Base-by-base conservation (phyloP, 1,140 invertebrate species). In the Lepidotrigona ventralis region DNA sequence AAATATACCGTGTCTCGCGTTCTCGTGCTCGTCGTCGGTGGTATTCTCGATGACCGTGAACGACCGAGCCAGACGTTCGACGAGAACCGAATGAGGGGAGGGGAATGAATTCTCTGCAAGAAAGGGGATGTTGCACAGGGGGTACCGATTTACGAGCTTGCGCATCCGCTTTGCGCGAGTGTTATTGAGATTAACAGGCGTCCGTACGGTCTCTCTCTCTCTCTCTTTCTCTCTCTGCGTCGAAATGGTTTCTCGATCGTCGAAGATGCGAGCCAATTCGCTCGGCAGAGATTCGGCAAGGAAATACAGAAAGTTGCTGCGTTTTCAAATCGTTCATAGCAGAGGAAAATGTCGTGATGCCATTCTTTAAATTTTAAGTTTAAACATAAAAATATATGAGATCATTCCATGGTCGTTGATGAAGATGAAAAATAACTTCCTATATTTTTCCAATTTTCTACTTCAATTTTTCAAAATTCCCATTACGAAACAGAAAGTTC, bases 131-230 rank as follows among this genome's bases (percentile, higher is more conserved):
- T 69, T 70, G 54, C 68, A 33, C 53, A 46, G 19, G 74, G 81
- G 73, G 33, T 33, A 74, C 81, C 81, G 80, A 85, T 86, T 92
- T 92, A 92, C 91, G 88, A 88, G 88, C 80, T 76, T 46, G 73
- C 58, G 86, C 88, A 91, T 92, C 92, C 92, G 92, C 79, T 88
- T 78, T 82, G 84, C 68, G 83, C 88, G 87, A 86, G 75, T 91
- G 88, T 92, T 92, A 92, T 91, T 89, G 86, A 92, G 92, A 92
- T 92, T 92, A 92, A 91, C 90, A 85, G 89, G 54, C 86, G 71
- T 76, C 66, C 77, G 76, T 26, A 14, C 29, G 17, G 8, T 79
- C 68, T 60, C 66, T 64, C 63, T 84, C 17, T 79, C 23, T 76
- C 68, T 58, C 9, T 58, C 77, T 79, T 68, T 73, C 63, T 64